Base-by-base conservation (phyloP, 2,797 vertebrate species). In the Neosilurus hyrtlii region DNA sequence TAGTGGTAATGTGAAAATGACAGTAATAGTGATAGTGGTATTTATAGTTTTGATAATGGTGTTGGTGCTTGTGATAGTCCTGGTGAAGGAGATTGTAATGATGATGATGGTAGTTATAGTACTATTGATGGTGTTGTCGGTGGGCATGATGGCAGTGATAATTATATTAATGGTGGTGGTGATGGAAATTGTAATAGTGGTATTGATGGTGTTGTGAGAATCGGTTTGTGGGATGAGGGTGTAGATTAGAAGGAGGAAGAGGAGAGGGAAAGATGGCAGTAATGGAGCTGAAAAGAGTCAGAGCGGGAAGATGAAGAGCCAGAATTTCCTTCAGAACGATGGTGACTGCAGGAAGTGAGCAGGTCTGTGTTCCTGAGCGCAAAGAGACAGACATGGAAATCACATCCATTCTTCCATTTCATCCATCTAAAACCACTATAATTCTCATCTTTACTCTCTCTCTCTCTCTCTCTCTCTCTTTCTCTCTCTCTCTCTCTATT, bases 341-440 rank as follows among this genome's bases (percentile, higher is more conserved):
- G 86, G 82, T 84, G 83, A 85, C 66, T 61, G 67, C 63, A 54
- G 22, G 81, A 26, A 79, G 72, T 83, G 57, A 70, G 75, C 71
- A 57, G 70, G 79, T 85, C 73, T n/a, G 37, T 80, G 83, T 71
- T 83, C 49, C 71, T 37, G 30, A 75, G 77, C 12, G 1, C 61
- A 16, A 63, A 62, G 75, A 75, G n/a, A 80, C 3, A 18, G 68
- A 77, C 35, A 26, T 49, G 67, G 56, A 74, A 82, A 85, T 85
- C 84, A 66, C 84, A 84, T 73, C 65, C 80, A 66, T 67, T 80
- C 70, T 79, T 62, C n/a, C 59, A 61, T 78, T 87, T 78, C 84
- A 84, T 81, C 82, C 76, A 67, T 84, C 82, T 84, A 66, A 74
- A 84, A 81, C 77, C 83, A 83, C 68, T 79, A 83, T 73, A 72